A percentile compares a stretch with the other conserved stretches of the same genome.
Evolutionary conservation across 2,888 invertebrate genomes (phyloP).

Genomic region (Rotaria sp.): DNA sequence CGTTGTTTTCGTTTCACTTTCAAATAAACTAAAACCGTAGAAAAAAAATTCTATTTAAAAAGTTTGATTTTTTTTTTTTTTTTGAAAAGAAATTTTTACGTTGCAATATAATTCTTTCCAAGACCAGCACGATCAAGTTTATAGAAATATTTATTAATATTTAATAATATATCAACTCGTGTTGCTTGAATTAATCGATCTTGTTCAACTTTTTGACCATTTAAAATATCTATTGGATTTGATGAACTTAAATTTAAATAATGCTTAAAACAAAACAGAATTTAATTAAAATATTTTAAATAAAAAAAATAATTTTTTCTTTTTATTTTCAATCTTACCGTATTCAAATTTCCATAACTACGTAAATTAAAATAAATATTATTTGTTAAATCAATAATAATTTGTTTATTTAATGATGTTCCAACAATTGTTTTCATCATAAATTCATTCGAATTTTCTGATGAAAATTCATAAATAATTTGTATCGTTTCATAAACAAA

Average conservation of each 20-base stretch:
- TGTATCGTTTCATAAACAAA: neutral
- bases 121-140: neutral
- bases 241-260: neutral
- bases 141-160: neutral
- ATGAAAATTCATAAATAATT: neutral
- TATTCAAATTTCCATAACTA: neutral
- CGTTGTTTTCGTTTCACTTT: neutral
- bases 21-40: neutral
- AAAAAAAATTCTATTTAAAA: neutral
- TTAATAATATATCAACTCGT: neutral
- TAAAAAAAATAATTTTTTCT: no score
- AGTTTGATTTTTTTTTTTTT: neutral
- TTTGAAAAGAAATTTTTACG: neutral
- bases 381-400: neutral
- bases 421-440: neutral
- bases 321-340: neutral
- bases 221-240: neutral
- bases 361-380: constrained; percentile 28
- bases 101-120: neutral
- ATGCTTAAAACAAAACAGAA: neutral
- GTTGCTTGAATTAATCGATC: neutral
- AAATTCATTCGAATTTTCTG: neutral
- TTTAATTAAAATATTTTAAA: neutral
- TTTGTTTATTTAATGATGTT: neutral
- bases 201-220: neutral